Base-by-base conservation (phyloP, 2,113 vertebrate genomes). In the Pygoscelis antarcticus region DNA sequence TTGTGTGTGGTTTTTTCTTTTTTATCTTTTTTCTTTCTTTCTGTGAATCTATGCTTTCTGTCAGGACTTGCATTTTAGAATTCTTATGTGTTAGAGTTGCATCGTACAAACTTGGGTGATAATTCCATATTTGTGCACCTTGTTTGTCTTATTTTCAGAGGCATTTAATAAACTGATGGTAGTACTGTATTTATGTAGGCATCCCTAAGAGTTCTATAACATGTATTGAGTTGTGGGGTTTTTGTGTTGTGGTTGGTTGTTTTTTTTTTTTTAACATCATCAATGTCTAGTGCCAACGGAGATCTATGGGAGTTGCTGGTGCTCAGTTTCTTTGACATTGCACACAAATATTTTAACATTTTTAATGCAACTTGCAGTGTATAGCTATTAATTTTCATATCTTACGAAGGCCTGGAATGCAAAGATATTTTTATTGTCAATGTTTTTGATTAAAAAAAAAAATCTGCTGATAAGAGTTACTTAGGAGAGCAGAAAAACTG, bases 171-270 rank as follows among this genome's bases (percentile, higher is more conserved):
- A 75, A 20, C 29, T 68, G 30, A 18, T 49, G 16, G 20, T 64
- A 64, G 27, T 72, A 19, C 17, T 64, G 9, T 42, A 42, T 68
- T 90, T 81, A 42, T 32, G 65, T 58, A 54, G 42, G 23, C 54
- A 58, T 74, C 47, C 52, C 17, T n/a, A 54, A 57, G 69, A 72
- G 62, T 62, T 68, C 30, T 68, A 1, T 40, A 76, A 72, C 11
- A 5, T 10, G 5, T 51, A 20, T 34, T 81, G 36, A 14, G 9
- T 54, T 65, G 10, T 49, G 49, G 38, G 4, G 0, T 0, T 11
- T 51, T 32, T 38, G 23, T 14, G 8, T 40, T n/a, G 26, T 36
- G 22, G 18, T 18, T 36, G 36, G 7, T 36, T 36, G 36, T 36
- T 36, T 36, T 36, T 38, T 42, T 21, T 19, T 52, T 71, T 71